Evolutionary conservation across 2,888 invertebrate genomes (phyloP), one percentile per base, ranked within the genome.

Genomic region (Epirrhoe tristata): DNA sequence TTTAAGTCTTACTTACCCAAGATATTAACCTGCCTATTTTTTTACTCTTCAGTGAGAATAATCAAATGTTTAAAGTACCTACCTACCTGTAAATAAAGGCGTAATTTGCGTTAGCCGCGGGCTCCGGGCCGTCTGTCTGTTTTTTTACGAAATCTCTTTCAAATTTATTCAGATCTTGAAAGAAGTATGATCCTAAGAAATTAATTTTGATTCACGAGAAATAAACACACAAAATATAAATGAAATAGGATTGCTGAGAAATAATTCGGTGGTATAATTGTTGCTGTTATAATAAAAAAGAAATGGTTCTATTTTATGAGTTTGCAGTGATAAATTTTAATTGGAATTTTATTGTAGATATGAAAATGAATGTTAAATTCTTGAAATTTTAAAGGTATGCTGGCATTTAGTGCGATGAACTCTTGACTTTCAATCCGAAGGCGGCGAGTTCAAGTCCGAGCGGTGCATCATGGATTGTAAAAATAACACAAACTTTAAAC

Each of bases 61-160:
- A 55, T 53, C 8, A 48, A 64, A 59, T 66, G 66, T 69, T 67
- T 66, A 55, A 72, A 64, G 64, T 81, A 77, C 77, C 75, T 79
- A 77, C 77, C 75, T 79, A 83, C 86, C 87, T 87, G 90, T 88
- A 91, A 90, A 90, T 91, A 92, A 90, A 87, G 86, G 89, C 81
- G 90, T 89, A 92, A 93, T 93, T 93, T 91, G 85, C 81, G 80
- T 77, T 86, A 83, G 91, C 92, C 91, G 87, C 89, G 90, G 91
- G 90, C 79, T 77, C 77, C 77, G 70, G 82, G 79, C 79, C 86
- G 80, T 86, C 83, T 89, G 80, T 86, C 83, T 89, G 85, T 87
- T 91, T 89, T 89, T 86, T 76, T 75, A 84, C 85, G 85, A 91
- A 92, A 89, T 89, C 88, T 88, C 84, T 84, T 86, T 87, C 85